These are phyloP conservation scores for Pseudocheirus occidentalis DNA, from an alignment of 2,797 vertebrate genomes.

Conservation along the genomic window DNA sequence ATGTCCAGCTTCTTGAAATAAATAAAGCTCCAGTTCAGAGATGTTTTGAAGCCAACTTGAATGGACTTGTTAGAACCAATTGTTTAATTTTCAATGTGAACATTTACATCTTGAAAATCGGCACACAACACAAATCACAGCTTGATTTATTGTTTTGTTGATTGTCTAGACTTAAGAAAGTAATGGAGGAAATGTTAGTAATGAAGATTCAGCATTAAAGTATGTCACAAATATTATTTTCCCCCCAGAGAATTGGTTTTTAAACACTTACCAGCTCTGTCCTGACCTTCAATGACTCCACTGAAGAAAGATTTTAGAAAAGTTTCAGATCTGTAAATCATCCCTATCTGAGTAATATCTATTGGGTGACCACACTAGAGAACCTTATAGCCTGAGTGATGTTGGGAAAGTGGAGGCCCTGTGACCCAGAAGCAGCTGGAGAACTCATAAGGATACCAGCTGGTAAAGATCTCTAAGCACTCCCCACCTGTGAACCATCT, in stretches of 20 bases:
- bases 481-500: background rate
- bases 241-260: background rate
- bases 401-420: background rate
- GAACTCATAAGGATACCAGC: background rate
- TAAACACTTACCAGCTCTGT: background rate
- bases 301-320: constrained; percentile 6
- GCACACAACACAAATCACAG: background rate
- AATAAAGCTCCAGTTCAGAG: background rate
- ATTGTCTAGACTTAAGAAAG: background rate
- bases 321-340: background rate
- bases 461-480: background rate
- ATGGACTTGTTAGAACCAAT: background rate
- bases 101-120: background rate
- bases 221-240: background rate
- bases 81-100: background rate
- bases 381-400: background rate
- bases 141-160: background rate
- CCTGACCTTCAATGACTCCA: background rate
- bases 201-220: background rate
- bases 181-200: background rate
- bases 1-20: background rate
- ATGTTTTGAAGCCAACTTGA: background rate
- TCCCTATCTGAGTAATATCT: background rate
- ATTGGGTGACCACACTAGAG: background rate
- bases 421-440: background rate